Conservation (phyloP, 2,113 vertebrate genomes). For the Nesogale talazaci region DNA sequence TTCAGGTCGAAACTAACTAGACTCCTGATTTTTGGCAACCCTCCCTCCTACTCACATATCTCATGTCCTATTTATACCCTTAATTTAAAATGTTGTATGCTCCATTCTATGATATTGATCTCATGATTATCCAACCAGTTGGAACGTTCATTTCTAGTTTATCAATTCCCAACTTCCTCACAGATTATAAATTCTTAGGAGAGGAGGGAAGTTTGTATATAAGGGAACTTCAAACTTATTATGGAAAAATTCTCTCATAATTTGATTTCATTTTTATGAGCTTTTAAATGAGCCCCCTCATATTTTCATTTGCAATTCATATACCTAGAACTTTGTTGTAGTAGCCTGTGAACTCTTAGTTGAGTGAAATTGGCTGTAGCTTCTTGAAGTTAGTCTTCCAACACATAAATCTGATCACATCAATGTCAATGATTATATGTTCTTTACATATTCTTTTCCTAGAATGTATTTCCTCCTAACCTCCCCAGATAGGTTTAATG, state of each 20-base stretch:
- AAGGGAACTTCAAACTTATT: no score
- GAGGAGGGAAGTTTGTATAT: not conserved
- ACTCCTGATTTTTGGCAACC: not conserved
- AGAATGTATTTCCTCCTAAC: no score
- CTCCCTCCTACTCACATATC: not conserved
- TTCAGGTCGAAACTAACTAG: not conserved
- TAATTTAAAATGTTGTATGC: not conserved
- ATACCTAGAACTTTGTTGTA: not conserved
- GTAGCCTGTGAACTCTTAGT: not conserved
- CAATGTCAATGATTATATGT: not conserved
- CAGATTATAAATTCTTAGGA: fast-evolving
- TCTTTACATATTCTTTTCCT: not conserved
- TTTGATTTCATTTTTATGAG: no score
- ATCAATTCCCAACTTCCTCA: not conserved
- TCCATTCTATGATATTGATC: not conserved
- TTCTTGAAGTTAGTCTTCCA: not conserved
- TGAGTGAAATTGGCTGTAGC: not conserved
- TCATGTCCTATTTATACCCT: not conserved
- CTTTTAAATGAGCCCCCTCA: no score
- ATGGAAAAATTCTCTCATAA: no score
- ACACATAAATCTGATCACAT: not conserved
- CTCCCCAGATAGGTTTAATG: no score
- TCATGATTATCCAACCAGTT: not conserved
- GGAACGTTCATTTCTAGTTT: not conserved
- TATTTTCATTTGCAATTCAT: fast-evolving